Evolutionary conservation across 2,797 vertebrate species (phyloP), one percentile per base, ranked within the genome.

Genomic region (Channallabes apus): DNA sequence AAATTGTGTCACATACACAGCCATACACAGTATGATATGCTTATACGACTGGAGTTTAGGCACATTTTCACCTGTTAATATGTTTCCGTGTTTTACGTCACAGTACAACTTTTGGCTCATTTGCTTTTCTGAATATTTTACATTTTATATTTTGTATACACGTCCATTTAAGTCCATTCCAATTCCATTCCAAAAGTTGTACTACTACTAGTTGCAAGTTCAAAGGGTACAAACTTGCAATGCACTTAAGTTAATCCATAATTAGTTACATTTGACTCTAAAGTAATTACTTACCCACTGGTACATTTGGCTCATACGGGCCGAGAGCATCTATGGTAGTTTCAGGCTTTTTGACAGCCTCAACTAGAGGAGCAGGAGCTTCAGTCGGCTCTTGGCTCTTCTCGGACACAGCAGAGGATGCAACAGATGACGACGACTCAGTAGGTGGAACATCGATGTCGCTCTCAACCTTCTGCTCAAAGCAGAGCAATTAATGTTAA

Each of bases 261-360:
- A 62, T 80, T 41, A 62, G 32, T 17, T 84, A n/a, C n/a, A n/a
- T n/a, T n/a, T 17, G 61, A 15, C 24, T 61, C 62, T 56, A 22
- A 58, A 18, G 82, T 27, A 35, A 0, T 27, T 2, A 51, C 97
- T 97, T 93, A 99, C 98, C 98, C 59, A 98, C 92, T 86, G 98
- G 96, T 81, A 92, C 89, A 77, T 96, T 92, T 8, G 96, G 95
- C 84, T 98, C 95, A 87, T 96, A 96, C 0, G 96, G 95, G 20
- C 95, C 96, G 90, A 99, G 95, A 84, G 95, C 93, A 79, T 95
- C 86, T 15, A 91, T 83, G 1, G 91, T 90, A 22, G 29, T 54
- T 0, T 79, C 80, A 75, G 83, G 83, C 85, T 91, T 94, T 62
- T 17, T 85, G 32, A 92, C 91, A 2, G 89, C 32, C 8, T 80